Base-by-base conservation (phyloP, 1,140 invertebrate species). In the Drosophila subobscura region DNA sequence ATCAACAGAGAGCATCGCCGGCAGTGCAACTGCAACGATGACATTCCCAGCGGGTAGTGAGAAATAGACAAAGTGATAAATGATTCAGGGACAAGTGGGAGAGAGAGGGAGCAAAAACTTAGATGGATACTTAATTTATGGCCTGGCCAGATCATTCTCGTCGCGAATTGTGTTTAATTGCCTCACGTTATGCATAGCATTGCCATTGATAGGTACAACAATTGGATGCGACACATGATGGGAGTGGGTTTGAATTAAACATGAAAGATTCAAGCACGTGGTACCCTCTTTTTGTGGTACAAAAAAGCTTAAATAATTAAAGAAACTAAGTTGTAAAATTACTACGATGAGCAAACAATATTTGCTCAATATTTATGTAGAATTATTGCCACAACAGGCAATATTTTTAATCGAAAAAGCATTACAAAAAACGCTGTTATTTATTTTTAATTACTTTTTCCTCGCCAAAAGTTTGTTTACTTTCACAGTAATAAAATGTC, bases 111-210 rank as follows among this genome's bases (percentile, higher is more conserved):
- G 20, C 59, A 50, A 14, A 53, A 50, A 47, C 27, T 68, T 56
- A 37, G 44, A 55, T 56, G 27, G 37, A 55, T 45, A 50, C 56
- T 55, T 58, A 57, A 68, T 79, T 79, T 75, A 75, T 67, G 72
- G 63, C 46, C 16, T 56, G 14, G 42, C 33, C 45, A 74, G 70
- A 74, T 70, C 66, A 55, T 46, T 65, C 56, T 61, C 46, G 49
- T 45, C 58, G 54, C 42, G 65, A 84, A 73, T 85, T 54, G 52
- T 49, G 55, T 66, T 80, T 80, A 85, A 80, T 79, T 63, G 58
- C 60, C 25, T 55, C 64, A 78, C 64, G 75, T 77, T 81, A 77
- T 72, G 65, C 44, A 61, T 57, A 66, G 40, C 52, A 53, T 50
- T 60, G 56, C 46, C 33, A 57, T 33, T 40, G 27, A 14, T 33